Base-by-base conservation (phyloP, 2,888 invertebrate species). In the Metallyticus violacea region DNA sequence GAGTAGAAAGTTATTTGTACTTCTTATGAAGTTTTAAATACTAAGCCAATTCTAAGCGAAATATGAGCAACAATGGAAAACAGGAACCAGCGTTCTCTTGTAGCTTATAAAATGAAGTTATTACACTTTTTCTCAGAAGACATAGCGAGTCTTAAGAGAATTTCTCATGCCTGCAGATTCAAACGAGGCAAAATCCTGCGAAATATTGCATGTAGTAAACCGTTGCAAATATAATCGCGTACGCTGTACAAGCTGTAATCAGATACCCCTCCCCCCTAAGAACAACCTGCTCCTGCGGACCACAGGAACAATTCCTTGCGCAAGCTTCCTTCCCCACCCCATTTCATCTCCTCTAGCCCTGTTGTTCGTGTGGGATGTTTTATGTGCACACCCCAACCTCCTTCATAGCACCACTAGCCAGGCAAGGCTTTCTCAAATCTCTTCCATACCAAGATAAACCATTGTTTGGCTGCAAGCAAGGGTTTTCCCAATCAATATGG, bases 401-500 rank as follows among this genome's bases (percentile, higher is more conserved):
- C 28, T 27, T 15, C 26, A 79, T 28, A 22, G 30, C 29, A 80
- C 29, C 62, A 62, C 81, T 29, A 25, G 25, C 30, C 29, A 81
- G 81, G 40, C 81, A 9, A 81, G 25, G 27, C 83, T 83, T 77
- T 27, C 77, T 83, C 83, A 83, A 83, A 83, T 83, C 83, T 83
- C 83, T 28, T 27, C 77, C 82, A 82, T 82, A 82, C 82, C 77
- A 83, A 83, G 83, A 83, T 83, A 83, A 83, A 83, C 83, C 83
- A 83, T 83, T 83, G 83, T 83, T 83, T 83, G 77, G 83, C 83
- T 83, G 83, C 83, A 83, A 77, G 40, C 40, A 62, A 62, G 40
- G 83, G 83, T 76, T 83, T 83, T 83, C 83, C 83, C 83, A 83
- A 83, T 83, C 83, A 83, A 83, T 83, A 83, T 83, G 77, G n/a